phyloP scores from a whole-genome alignment of 1,140 invertebrate genomes.

The Hirudo medicinalis region DNA sequence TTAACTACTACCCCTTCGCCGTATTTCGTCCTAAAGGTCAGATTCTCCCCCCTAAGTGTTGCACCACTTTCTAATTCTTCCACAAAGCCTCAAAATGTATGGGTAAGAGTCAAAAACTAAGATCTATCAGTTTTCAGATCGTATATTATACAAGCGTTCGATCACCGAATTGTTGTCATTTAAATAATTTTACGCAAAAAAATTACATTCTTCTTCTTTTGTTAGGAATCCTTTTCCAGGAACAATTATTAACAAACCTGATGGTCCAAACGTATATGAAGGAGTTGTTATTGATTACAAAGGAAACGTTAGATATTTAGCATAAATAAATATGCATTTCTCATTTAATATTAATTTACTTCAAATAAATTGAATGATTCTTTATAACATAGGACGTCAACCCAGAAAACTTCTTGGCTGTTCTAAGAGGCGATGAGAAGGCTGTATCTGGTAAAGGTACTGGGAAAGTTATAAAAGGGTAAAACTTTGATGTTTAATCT shows the following conservation, averaged over 20 bases:
- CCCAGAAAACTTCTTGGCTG: conserved; percentile 16
- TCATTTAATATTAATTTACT: background rate
- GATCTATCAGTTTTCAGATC: background rate
- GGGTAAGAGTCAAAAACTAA: no score
- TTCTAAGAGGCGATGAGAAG: conserved; percentile 9
- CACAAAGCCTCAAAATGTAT: no score
- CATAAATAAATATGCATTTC: no score
- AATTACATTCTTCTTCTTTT: conserved; percentile 24
- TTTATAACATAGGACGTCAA: conserved; percentile 8
- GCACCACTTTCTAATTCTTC: no score
- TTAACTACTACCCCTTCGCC: no score
- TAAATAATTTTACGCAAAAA: conserved; percentile 13
- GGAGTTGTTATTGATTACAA: conserved; percentile 20
- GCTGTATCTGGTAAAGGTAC: conserved; percentile 12
- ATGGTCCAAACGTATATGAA: conserved; percentile 35
- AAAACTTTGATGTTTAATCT: background rate
- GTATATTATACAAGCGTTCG: background rate
- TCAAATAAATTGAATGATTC: background rate
- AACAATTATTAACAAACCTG: conserved; percentile 49
- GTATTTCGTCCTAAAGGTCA: no score
- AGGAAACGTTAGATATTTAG: background rate
- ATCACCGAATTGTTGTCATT: background rate
- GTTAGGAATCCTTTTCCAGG: conserved; percentile 49
- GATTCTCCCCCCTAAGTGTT: no score
- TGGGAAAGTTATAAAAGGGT: conserved; percentile 21